Conservation (phyloP, 2,113 vertebrate species). For the Plecturocebus donacophilus region DNA sequence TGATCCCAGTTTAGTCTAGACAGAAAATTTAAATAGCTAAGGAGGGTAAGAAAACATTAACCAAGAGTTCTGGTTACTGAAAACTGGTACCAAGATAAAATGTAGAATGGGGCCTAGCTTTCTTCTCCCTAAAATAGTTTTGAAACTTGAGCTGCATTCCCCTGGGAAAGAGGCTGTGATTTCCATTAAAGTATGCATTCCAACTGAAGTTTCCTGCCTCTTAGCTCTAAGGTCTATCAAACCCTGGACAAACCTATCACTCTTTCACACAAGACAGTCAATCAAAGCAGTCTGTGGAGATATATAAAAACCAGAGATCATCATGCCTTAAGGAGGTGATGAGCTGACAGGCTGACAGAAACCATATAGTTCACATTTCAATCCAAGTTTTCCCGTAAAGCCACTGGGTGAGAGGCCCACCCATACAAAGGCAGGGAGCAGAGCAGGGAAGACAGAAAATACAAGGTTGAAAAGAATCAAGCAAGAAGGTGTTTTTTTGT, state of each 20-base stretch:
- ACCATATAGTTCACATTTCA: slow-evolving; percentile 83
- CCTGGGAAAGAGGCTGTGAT: slow-evolving; percentile 59
- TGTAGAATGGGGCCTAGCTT: background rate
- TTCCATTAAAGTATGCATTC: slow-evolving; percentile 79
- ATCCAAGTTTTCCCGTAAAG: slow-evolving; percentile 83
- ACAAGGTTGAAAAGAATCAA: slow-evolving; percentile 53
- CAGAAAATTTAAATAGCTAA: slow-evolving; percentile 21
- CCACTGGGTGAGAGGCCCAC: slow-evolving; percentile 71
- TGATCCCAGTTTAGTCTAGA: slow-evolving; percentile 36
- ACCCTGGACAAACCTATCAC: slow-evolving; percentile 39
- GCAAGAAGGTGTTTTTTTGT: slow-evolving; percentile 15
- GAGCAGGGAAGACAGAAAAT: slow-evolving; percentile 60
- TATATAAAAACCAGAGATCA: slow-evolving; percentile 84
- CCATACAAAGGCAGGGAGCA: slow-evolving; percentile 33
- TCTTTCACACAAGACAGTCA: slow-evolving; percentile 78
- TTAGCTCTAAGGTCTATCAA: background rate
- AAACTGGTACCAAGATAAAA: slow-evolving; percentile 50
- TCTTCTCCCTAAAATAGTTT: slow-evolving; percentile 74
- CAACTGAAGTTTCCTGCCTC: slow-evolving; percentile 37
- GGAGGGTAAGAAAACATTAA: background rate
- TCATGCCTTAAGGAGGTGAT: slow-evolving; percentile 83
- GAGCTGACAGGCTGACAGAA: slow-evolving; percentile 85
- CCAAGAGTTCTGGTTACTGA: background rate
- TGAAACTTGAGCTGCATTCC: slow-evolving; percentile 71
- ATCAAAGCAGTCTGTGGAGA: slow-evolving; percentile 82